Evolutionary conservation across 2,888 invertebrate genomes (phyloP).

Genomic region (Archips crataeganus): DNA sequence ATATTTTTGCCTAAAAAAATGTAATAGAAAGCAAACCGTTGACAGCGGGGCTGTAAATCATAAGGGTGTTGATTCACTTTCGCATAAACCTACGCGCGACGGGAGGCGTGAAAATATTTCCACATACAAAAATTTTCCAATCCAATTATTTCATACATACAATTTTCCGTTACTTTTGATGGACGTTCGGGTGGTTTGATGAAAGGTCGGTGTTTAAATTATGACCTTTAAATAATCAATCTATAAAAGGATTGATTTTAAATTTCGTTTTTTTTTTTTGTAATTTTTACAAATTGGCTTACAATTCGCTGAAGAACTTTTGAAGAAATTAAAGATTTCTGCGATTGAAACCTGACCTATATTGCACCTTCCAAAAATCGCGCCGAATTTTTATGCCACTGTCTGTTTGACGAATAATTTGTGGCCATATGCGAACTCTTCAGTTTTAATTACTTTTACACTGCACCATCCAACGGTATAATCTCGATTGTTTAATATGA

Average conservation of each 20-base stretch:
- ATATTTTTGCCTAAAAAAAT: conserved; percentile 41
- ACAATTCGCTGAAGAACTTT: too few relatives aligned
- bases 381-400: too few relatives aligned
- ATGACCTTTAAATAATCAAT: not conserved
- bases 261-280: not conserved
- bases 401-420: too few relatives aligned
- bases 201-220: not conserved
- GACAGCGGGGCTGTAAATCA: conserved; percentile 37
- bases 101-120: conserved; percentile 22
- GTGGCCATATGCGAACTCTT: too few relatives aligned
- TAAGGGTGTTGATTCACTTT: conserved; percentile 42
- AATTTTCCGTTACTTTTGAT: conserved; percentile 30
- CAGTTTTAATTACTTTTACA: too few relatives aligned
- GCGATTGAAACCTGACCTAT: too few relatives aligned
- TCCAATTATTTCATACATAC: conserved; percentile 36
- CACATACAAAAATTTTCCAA: conserved; percentile 27
- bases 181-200: conserved; percentile 5
- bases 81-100: conserved; percentile 19
- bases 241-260: not conserved
- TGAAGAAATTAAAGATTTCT: too few relatives aligned
- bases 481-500: too few relatives aligned
- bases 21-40: conserved; percentile 38
- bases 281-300: not conserved
- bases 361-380: too few relatives aligned
- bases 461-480: too few relatives aligned